Conservation (phyloP, 2,888 invertebrate species). For the Drosophila merina region DNA sequence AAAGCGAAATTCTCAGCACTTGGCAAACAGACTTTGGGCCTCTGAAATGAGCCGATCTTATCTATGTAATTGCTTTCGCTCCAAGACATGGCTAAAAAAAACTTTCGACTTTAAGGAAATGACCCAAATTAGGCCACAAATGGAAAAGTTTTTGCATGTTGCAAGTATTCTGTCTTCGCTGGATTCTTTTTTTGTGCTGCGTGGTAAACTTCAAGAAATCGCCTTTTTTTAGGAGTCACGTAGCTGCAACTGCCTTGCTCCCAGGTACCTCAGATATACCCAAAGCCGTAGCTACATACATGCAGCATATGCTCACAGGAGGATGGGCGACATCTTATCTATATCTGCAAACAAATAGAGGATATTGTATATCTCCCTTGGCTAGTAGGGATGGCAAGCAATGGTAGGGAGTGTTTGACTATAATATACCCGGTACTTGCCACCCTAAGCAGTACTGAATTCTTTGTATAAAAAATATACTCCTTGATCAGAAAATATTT, state of each 20-base stretch:
- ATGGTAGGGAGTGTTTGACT: no score
- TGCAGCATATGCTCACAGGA: conserved; percentile 51
- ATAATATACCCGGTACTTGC: neutral
- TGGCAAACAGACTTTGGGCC: conserved; percentile 61
- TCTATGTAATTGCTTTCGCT: conserved; percentile 80
- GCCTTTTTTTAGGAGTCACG: conserved; percentile 60
- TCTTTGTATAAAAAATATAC: no score
- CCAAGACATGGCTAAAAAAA: conserved; percentile 45
- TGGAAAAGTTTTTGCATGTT: conserved; percentile 67
- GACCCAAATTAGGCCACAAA: conserved; percentile 73
- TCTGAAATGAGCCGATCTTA: conserved; percentile 81
- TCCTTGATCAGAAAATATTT: no score
- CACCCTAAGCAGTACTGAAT: no score
- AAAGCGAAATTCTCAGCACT: conserved; percentile 71
- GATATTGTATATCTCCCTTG: conserved; percentile 21
- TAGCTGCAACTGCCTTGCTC: conserved; percentile 46
- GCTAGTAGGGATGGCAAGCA: neutral
- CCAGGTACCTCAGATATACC: conserved; percentile 51
- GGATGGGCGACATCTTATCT: conserved; percentile 38
- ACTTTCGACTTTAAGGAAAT: conserved; percentile 71
- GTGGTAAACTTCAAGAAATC: conserved; percentile 65
- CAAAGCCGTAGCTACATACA: conserved; percentile 13
- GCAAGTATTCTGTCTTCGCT: conserved; percentile 59
- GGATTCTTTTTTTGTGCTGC: neutral
- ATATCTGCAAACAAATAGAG: conserved; percentile 73